Conservation (phyloP, 2,113 vertebrate genomes). For the Oriolus oriolus region DNA sequence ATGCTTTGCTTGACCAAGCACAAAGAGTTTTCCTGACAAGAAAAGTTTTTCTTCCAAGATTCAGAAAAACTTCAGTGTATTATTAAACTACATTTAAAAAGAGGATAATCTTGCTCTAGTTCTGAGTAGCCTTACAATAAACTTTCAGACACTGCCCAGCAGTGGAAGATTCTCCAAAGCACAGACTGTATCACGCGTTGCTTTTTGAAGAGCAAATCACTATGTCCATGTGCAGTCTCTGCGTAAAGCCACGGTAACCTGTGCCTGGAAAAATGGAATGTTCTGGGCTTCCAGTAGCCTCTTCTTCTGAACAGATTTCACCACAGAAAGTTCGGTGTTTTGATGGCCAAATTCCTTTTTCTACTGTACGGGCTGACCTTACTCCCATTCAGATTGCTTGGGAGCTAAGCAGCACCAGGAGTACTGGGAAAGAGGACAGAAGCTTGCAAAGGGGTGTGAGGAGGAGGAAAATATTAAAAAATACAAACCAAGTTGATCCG, state of each 20-base stretch:
- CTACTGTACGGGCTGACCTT: neutral
- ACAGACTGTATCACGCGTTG: neutral
- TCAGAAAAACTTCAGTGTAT: neutral
- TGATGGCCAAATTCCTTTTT: neutral
- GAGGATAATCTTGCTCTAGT: neutral
- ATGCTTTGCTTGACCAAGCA: neutral
- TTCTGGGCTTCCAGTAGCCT: neutral
- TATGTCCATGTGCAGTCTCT: rapidly evolving
- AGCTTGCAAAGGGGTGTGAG: neutral
- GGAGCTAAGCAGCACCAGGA: neutral
- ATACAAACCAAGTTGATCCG: neutral
- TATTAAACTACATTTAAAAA: neutral
- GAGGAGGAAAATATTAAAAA: neutral
- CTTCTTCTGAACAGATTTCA: neutral
- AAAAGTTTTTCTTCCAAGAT: neutral
- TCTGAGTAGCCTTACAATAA: neutral
- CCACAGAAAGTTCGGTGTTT: neutral
- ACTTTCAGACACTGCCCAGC: neutral
- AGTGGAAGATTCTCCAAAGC: neutral
- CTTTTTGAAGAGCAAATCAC: neutral
- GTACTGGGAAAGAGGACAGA: neutral
- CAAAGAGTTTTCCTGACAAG: neutral
- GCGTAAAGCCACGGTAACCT: neutral
- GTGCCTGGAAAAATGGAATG: neutral
- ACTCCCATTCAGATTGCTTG: neutral